Evolutionary conservation across 1,140 invertebrate species (phyloP).

Genomic region (Kradibia gibbosae): DNA sequence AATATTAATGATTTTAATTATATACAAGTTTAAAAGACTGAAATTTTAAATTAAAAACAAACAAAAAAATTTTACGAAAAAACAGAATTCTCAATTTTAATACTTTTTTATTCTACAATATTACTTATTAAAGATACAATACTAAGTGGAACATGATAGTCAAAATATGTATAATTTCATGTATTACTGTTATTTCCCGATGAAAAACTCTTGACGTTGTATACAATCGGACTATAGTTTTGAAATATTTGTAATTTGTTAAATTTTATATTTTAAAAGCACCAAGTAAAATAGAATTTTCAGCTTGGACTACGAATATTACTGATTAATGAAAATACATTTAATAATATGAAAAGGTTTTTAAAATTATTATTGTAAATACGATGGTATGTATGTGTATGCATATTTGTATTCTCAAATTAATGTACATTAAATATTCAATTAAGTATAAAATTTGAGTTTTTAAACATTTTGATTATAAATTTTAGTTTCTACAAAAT

Average conservation of each 20-base stretch:
- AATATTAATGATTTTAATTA: too few relatives aligned
- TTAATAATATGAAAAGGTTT: not conserved
- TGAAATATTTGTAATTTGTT: constrained; percentile 6
- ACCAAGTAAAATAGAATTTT: not conserved
- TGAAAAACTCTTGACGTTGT: not conserved
- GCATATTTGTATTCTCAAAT: not conserved
- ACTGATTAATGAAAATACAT: not conserved
- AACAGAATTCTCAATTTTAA: not conserved
- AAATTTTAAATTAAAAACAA: too few relatives aligned
- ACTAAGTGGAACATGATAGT: not conserved
- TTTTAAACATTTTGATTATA: too few relatives aligned
- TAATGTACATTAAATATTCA: too few relatives aligned
- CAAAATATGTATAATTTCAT: constrained; percentile 10
- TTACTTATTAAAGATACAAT: not conserved
- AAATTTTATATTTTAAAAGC: constrained; percentile 14
- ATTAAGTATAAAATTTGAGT: too few relatives aligned
- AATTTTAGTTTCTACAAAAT: too few relatives aligned
- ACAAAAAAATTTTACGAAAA: not conserved
- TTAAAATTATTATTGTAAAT: not conserved
- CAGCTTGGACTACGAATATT: not conserved
- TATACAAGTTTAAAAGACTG: too few relatives aligned
- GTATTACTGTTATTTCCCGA: not conserved
- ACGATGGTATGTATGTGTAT: too few relatives aligned
- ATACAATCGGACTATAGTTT: not conserved
- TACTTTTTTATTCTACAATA: not conserved